Evolutionary conservation across 2,113 vertebrate genomes (phyloP).

Genomic region (Neofelis nebulosa): DNA sequence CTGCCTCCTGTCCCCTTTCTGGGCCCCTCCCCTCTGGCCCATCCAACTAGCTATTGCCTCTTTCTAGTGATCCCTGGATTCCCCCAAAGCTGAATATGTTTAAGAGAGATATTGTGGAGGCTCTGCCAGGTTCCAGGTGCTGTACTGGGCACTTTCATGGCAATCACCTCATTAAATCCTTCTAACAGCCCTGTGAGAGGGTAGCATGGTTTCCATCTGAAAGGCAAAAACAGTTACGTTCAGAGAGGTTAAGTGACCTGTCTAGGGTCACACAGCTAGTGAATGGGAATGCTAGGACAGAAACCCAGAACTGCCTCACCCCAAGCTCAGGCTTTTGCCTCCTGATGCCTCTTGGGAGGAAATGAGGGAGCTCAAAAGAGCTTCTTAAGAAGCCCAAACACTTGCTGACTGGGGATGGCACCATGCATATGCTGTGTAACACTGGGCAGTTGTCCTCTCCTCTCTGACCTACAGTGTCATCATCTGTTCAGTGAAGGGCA

Average conservation of each 20-base stretch:
- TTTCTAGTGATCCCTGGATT: slow-evolving; percentile 35
- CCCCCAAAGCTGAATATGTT: neutral
- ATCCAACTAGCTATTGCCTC: neutral
- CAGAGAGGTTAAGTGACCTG: slow-evolving; percentile 2
- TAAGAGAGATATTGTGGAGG: neutral
- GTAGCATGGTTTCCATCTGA: neutral
- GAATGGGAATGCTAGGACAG: neutral
- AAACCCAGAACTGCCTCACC: neutral
- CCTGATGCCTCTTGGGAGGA: neutral
- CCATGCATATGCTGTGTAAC: rapidly evolving
- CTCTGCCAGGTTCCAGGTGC: neutral
- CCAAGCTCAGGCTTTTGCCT: neutral
- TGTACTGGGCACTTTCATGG: neutral
- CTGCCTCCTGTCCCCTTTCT: neutral
- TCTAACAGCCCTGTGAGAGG: neutral
- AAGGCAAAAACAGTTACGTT: neutral
- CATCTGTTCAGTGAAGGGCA: neutral
- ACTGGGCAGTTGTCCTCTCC: neutral
- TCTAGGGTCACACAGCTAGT: neutral
- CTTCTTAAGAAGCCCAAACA: neutral
- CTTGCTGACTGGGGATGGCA: neutral
- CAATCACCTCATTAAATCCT: neutral
- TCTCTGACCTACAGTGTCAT: neutral
- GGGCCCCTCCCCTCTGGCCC: neutral
- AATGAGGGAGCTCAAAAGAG: neutral